phyloP scores from a whole-genome alignment of 2,797 vertebrate genomes.

The Carduelis carduelis region DNA sequence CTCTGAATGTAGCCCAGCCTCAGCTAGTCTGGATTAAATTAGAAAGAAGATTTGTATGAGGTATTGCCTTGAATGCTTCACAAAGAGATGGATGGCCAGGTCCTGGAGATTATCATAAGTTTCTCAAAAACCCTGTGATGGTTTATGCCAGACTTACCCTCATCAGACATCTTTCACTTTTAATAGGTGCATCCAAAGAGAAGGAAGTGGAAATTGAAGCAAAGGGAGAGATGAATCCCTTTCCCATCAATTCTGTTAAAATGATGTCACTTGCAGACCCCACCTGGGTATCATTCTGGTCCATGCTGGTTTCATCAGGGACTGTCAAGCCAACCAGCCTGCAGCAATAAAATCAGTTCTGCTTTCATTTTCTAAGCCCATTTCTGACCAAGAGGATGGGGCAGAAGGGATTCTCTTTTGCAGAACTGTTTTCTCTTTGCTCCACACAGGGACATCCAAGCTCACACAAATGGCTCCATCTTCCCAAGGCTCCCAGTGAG shows the following conservation, averaged over 20 bases:
- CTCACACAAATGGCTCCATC: neutral
- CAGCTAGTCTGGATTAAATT: neutral
- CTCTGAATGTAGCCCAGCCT: neutral
- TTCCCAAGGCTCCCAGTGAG: neutral
- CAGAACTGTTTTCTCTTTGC: neutral
- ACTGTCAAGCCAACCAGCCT: neutral
- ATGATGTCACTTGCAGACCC: neutral
- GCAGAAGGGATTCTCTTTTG: neutral
- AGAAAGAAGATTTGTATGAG: neutral
- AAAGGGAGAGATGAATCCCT: neutral
- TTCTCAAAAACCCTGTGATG: neutral
- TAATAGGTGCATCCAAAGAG: neutral
- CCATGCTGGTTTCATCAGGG: neutral
- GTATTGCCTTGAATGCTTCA: neutral
- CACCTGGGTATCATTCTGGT: neutral
- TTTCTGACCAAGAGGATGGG: neutral
- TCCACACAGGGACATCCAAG: accelerated
- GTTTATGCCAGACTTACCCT: neutral
- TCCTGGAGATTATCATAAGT: neutral
- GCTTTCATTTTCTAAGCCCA: neutral
- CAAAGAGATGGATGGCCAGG: neutral
- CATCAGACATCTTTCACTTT: neutral
- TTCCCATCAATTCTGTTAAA: neutral
- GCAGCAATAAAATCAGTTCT: neutral
- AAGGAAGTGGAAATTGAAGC: neutral